These are phyloP conservation scores for Lithophane leautieri DNA, from an alignment of 2,888 invertebrate genomes.

Conservation along the genomic window DNA sequence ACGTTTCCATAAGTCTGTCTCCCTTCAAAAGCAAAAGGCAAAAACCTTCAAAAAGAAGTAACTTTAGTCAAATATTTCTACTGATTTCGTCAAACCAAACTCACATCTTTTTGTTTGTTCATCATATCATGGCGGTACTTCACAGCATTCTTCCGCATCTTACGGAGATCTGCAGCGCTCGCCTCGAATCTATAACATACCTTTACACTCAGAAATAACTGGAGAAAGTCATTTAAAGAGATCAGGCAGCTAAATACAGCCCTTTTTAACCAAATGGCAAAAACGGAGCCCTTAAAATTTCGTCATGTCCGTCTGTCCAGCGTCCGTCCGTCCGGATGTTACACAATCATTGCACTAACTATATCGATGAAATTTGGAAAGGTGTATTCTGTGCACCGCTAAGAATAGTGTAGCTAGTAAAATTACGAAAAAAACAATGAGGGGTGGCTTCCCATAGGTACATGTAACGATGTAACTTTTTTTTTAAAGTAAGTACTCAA, in stretches of 20 bases:
- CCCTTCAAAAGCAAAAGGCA: background rate
- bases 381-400: background rate
- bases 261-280: background rate
- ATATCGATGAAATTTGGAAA: background rate
- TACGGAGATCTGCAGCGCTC: conserved; percentile 59
- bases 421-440: background rate
- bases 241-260: background rate
- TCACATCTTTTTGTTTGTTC: conserved; percentile 74
- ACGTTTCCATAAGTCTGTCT: background rate
- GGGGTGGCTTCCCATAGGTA: background rate
- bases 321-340: background rate
- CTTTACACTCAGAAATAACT: background rate
- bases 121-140: conserved; percentile 72
- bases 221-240: background rate
- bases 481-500: background rate
- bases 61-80: background rate
- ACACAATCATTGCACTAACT: background rate
- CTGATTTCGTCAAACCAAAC: conserved; percentile 25
- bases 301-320: background rate
- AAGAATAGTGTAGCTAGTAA: background rate
- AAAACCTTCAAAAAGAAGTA: background rate
- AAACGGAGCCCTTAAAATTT: background rate
- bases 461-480: background rate
- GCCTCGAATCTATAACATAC: conserved; percentile 46
- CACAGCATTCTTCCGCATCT: conserved; percentile 69